Percentiles rank a stretch among this genome's conserved stretches.
Evolutionary conservation across 2,113 vertebrate species (phyloP).

Genomic region (Lepisosteus oculatus): DNA sequence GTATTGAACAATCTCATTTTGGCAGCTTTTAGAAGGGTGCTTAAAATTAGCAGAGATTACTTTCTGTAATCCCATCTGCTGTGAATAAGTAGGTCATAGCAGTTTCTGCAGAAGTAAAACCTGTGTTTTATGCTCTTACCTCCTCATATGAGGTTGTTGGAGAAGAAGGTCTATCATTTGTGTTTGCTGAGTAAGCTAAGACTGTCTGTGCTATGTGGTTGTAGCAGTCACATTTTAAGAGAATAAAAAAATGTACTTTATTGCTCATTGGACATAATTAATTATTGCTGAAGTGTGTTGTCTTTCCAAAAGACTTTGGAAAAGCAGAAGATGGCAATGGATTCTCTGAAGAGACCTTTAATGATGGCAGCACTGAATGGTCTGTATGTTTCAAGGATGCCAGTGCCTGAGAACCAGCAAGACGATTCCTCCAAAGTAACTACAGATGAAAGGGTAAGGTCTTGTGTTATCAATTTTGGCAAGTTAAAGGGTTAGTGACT

Average conservation of each 20-base stretch:
- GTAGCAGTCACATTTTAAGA: too few relatives aligned
- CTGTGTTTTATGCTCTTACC: too few relatives aligned
- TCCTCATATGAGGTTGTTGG: too few relatives aligned
- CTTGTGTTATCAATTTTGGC: neutral
- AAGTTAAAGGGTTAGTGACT: too few relatives aligned
- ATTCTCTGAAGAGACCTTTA: constrained; percentile 91
- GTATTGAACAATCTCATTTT: constrained; percentile 43
- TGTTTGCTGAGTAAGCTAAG: too few relatives aligned
- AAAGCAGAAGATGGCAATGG: constrained; percentile 94
- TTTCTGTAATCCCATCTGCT: constrained; percentile 54
- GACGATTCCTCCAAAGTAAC: constrained; percentile 70
- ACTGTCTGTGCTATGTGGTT: too few relatives aligned
- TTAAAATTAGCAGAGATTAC: constrained; percentile 63
- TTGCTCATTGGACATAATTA: too few relatives aligned
- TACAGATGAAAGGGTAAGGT: constrained; percentile 86
- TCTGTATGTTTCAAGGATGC: constrained; percentile 81
- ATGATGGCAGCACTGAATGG: constrained; percentile 92
- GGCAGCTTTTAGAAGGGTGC: constrained; percentile 35
- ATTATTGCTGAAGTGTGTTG: constrained; percentile 55
- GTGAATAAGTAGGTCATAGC: constrained; percentile 46
- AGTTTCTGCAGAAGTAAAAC: too few relatives aligned
- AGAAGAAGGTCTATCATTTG: too few relatives aligned
- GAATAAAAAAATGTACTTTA: constrained; percentile 41
- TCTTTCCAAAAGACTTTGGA: constrained; percentile 93
- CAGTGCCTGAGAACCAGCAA: constrained; percentile 73